Percentiles rank a stretch among this genome's conserved stretches.
phyloP scores from a whole-genome alignment of 23 tunicate genomes.

The Corella eumyota region DNA sequence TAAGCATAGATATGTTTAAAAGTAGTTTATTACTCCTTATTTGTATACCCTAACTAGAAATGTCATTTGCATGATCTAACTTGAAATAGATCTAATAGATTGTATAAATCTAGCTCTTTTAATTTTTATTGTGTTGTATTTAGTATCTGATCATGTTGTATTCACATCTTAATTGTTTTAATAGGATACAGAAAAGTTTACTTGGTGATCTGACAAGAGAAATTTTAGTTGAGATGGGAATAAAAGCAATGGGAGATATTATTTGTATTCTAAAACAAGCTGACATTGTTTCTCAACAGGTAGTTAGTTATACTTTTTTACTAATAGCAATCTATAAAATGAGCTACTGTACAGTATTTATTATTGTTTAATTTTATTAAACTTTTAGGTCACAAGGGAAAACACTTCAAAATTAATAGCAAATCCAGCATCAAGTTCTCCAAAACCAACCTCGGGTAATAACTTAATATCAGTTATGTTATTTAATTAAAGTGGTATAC shows the following conservation, averaged over 20 bases:
- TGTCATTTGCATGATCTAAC: background rate
- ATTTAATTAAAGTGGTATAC: too few relatives aligned
- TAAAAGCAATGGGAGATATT: constrained; percentile 76
- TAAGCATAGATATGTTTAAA: background rate
- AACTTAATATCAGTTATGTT: too few relatives aligned
- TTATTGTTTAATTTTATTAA: background rate
- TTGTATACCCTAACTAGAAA: background rate
- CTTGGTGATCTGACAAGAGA: constrained; percentile 64
- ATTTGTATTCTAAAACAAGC: constrained; percentile 81
- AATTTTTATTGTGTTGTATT: too few relatives aligned
- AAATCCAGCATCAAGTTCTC: too few relatives aligned
- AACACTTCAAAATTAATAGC: too few relatives aligned
- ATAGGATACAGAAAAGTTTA: constrained; percentile 52
- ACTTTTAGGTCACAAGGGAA: too few relatives aligned
- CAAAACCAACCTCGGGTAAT: too few relatives aligned
- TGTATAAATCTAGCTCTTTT: too few relatives aligned
- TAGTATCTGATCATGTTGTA: too few relatives aligned
- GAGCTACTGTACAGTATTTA: background rate
- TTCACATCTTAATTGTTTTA: too few relatives aligned
- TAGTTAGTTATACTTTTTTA: background rate
- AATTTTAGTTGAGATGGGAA: constrained; percentile 68
- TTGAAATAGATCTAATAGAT: background rate
- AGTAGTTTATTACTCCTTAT: background rate
- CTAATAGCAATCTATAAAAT: background rate
- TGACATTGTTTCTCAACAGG: constrained; percentile 44